Evolutionary conservation across 2,797 vertebrate genomes (phyloP), one percentile per base, ranked within the genome.

Genomic region (Clarias fuscus): DNA sequence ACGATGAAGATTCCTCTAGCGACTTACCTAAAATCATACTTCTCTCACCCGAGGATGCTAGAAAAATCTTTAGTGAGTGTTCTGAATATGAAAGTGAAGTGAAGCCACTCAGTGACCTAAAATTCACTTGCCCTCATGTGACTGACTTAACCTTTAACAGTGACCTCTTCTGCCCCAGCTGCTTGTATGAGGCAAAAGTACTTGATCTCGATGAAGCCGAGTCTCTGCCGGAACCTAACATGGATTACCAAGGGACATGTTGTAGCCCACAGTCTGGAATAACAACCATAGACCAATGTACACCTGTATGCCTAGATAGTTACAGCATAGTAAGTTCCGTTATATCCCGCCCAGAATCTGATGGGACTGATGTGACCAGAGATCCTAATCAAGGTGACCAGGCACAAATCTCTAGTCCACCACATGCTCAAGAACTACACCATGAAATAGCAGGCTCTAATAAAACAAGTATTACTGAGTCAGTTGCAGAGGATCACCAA

Each of bases 111-210:
- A 62, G 72, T 72, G 37, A 59, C 27, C 59, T 56, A 22, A 86
- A 48, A 67, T 84, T 77, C 8, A 83, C 64, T 68, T 87, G 65
- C 20, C 53, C 67, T 27, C 75, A 86, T 61, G 22, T 67, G 62
- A 67, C 1, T 20, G 33, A 67, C 24, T n/a, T 43, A 11, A 17
- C 4, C 17, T 18, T 1, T 75, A 67, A 56, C 75, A 71, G 10
- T 43, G 83, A 80, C 13, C 14, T 71, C 40, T 86, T 88, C 73
- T 87, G 88, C 76, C 6, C 8, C 18, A 37, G 14, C 48, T 89
- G 88, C 85, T 90, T 82, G 88, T 40, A 83, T 17, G 30, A 71
- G 78, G 86, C 89, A 61, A 86, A 86, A 61, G 33, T 82, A 13
- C 75, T 89, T 83, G 7, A 77, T 40, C 2, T 88, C 67, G 70